These are phyloP conservation scores for Xiphophorus maculatus DNA, from an alignment of 2,113 vertebrate species.

Conservation along the genomic window DNA sequence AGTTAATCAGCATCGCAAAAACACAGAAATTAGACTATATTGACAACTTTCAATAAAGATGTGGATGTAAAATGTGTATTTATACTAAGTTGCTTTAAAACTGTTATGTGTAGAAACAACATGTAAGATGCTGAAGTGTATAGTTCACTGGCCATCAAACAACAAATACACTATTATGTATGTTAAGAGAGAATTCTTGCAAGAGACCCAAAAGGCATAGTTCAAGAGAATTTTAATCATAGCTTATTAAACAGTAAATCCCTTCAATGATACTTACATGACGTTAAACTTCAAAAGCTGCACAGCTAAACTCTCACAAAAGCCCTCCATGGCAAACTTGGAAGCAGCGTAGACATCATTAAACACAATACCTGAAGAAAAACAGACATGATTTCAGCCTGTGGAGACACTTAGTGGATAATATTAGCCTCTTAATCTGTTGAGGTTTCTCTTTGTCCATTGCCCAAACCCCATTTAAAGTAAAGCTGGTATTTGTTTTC, in stretches of 20 bases:
- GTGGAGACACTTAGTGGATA: not conserved
- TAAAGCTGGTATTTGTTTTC: conserved; percentile 6
- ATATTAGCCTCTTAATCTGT: conserved; percentile 16
- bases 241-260: not conserved
- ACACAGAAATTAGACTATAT: not conserved
- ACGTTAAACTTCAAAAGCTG: conserved; percentile 79
- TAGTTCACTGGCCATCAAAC: not conserved
- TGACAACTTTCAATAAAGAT: not conserved
- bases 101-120: not conserved
- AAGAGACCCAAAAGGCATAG: too few species aligned
- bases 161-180: not conserved
- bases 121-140: not conserved
- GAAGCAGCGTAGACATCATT: conserved; percentile 81
- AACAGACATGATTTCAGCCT: not conserved
- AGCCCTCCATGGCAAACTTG: conserved; percentile 82
- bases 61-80: not conserved
- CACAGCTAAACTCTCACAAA: conserved; percentile 78
- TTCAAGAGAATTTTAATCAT: not conserved
- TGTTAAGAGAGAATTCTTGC: not conserved
- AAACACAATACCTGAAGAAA: conserved; percentile 74
- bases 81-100: not conserved
- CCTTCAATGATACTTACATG: conserved; percentile 65
- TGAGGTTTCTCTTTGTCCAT: conserved; percentile 7
- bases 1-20: not conserved
- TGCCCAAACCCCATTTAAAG: not conserved